Percentiles rank a stretch among this genome's conserved stretches.
Conservation (phyloP, 2,888 invertebrate species). For the Disparrhopalites patrizii region DNA sequence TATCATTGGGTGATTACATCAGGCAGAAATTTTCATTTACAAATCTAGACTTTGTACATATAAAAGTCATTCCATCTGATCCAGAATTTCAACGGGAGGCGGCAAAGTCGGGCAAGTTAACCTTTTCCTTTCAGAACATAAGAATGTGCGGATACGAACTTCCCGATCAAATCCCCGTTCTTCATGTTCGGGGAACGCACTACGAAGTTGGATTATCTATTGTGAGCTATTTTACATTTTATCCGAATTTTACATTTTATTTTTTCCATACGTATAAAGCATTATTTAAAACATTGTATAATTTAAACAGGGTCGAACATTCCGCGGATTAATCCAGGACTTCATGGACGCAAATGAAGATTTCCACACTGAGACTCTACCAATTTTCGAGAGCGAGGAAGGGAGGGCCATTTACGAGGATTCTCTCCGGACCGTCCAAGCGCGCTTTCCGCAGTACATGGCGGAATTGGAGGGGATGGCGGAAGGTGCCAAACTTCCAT, state of each 20-base stretch:
- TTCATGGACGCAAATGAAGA: slow-evolving; percentile 61
- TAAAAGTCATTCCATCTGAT: too few relatives aligned
- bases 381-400: slow-evolving; percentile 65
- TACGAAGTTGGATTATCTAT: slow-evolving; percentile 83
- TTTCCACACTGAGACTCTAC: slow-evolving; percentile 65
- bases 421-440: slow-evolving; percentile 64
- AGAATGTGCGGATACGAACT: too few relatives aligned
- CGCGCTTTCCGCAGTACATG: slow-evolving; percentile 74
- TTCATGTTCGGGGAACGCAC: slow-evolving; percentile 73
- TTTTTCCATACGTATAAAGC: background rate
- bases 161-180: slow-evolving; percentile 69
- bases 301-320: slow-evolving; percentile 68
- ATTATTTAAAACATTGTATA: background rate
- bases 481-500: slow-evolving; percentile 77
- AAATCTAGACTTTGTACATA: too few relatives aligned
- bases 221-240: too few relatives aligned
- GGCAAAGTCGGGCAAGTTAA: too few relatives aligned
- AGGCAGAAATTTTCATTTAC: too few relatives aligned
- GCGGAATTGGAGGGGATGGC: slow-evolving; percentile 79
- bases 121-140: too few relatives aligned
- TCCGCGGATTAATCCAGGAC: slow-evolving; percentile 67
- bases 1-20: too few relatives aligned
- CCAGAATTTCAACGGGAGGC: too few relatives aligned
- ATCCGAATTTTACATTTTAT: too few relatives aligned
- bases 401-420: slow-evolving; percentile 70